Evolutionary conservation across 2,797 vertebrate genomes (phyloP), one percentile per base, ranked within the genome.

Genomic region (Lacerta viridis): DNA sequence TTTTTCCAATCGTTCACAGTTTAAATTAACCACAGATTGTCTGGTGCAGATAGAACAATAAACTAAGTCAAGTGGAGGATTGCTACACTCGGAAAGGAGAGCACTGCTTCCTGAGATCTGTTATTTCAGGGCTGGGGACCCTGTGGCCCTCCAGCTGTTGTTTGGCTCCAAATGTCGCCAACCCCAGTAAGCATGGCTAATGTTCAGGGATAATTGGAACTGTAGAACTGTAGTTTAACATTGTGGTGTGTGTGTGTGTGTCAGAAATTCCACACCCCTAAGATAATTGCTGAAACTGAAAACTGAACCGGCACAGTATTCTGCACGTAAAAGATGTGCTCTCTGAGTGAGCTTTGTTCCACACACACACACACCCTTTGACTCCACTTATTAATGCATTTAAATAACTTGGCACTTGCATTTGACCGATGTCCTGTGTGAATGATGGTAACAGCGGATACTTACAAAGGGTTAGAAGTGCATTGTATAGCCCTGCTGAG

Each of bases 281-380:
- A 50, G 43, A 29, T 33, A 74, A 46, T 36, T 68, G 23, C 25
- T 64, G 23, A 50, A 82, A 41, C 27, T 46, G 41, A 39, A 75
- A 36, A 76, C 29, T 66, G 69, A 66, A 36, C 29, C n/a, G 61
- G 29, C 41, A 15, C 13, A 69, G 20, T 46, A 7, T 86, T 87
- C 33, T 75, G n/a, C 23, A 50, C 8, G 80, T 43, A 82, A 77
- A 61, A 15, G 23, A 5, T 75, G 74, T 83, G 33, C n/a, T 88
- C 74, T 76, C 27, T 68, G 59, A 66, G n/a, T 77, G 84, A 85
- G 72, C 74, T 66, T 64, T 46, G 55, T 85, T 43, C 39, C 72
- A 27, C 46, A 41, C 13, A 41, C 10, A 33, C 8, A 83, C 36
- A 76, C 43, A 83, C 77, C 59, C 33, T 78, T 78, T 88, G 74